phyloP scores from a whole-genome alignment of 2,797 vertebrate genomes.

The Vipera ursinii region DNA sequence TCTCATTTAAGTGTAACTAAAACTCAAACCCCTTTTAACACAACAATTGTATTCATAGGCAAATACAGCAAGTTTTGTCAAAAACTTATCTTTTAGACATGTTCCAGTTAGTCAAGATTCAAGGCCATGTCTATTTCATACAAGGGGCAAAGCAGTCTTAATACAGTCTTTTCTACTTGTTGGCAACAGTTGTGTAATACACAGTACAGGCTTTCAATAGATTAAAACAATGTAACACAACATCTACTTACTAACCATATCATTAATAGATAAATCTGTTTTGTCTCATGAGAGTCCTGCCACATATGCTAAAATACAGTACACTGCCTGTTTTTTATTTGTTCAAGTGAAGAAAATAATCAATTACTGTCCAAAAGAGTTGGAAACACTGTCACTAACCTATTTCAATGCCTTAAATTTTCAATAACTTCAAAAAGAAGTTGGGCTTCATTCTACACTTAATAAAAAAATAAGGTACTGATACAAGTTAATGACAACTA shows the following conservation, averaged over 20 bases:
- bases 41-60: slow-evolving; percentile 33
- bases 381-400: neutral
- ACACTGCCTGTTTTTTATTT: neutral
- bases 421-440: neutral
- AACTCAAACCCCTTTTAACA: slow-evolving; percentile 12
- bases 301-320: neutral
- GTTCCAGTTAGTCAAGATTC: slow-evolving; percentile 31
- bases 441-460: neutral
- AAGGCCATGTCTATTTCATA: slow-evolving; percentile 30
- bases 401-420: neutral
- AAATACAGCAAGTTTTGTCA: slow-evolving; percentile 4
- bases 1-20: neutral
- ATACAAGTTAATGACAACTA: no score
- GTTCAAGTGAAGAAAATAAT: neutral
- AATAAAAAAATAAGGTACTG: neutral
- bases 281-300: neutral
- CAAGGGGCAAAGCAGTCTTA: slow-evolving; percentile 7
- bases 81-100: slow-evolving; percentile 5
- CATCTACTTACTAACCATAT: neutral
- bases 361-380: neutral
- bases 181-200: neutral
- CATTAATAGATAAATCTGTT: neutral
- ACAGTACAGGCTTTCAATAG: neutral
- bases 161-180: neutral
- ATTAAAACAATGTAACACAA: neutral